Base-by-base conservation (phyloP, 2,888 invertebrate genomes). In the Deroplatys truncata region DNA sequence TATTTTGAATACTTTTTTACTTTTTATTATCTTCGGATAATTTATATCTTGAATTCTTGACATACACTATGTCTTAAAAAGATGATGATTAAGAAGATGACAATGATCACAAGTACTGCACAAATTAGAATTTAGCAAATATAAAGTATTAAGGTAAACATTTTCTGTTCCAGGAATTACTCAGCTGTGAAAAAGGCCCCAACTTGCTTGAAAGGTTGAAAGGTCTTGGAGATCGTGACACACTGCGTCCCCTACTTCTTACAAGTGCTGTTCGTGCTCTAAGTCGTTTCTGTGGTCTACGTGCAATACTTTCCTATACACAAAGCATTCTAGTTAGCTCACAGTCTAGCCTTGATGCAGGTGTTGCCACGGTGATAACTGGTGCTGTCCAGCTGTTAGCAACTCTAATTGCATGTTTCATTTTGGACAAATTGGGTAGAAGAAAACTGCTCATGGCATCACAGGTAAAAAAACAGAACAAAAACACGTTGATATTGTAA, bases 401-500 rank as follows among this genome's bases (percentile, higher is more conserved):
- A 0, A 92, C 92, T 82, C 90, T 91, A 88, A 89, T 92, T 86
- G 91, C 92, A 4, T 91, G 91, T 20, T 89, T 91, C 10, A 85
- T 92, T 2, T 91, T 92, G 7, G 94, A 94, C 91, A 92, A 92
- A 56, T 92, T 92, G 31, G 94, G 94, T 4, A 91, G 94, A 84
- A 92, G 93, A 72, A 92, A 92, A 82, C 92, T 94, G 15, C 92
- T 94, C 8, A 91, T 94, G 15, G 90, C 92, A 49, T 93, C 93
- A 2, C 93, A 94, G 43, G 85, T 92, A 87, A 86, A 28, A 25
- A n/a, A 28, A 84, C 10, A 84, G 13, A 28, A 15, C 2, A 84
- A 84, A 15, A 28, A 1, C 20, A n/a, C n/a, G n/a, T n/a, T n/a
- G n/a, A n/a, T n/a, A n/a, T n/a, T n/a, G n/a, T n/a, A n/a, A n/a